A percentile compares a stretch with the other conserved stretches of the same genome.
These are phyloP conservation scores for Lepilemur septentrionalis DNA, from an alignment of 2,797 vertebrate species.

Conservation along the genomic window DNA sequence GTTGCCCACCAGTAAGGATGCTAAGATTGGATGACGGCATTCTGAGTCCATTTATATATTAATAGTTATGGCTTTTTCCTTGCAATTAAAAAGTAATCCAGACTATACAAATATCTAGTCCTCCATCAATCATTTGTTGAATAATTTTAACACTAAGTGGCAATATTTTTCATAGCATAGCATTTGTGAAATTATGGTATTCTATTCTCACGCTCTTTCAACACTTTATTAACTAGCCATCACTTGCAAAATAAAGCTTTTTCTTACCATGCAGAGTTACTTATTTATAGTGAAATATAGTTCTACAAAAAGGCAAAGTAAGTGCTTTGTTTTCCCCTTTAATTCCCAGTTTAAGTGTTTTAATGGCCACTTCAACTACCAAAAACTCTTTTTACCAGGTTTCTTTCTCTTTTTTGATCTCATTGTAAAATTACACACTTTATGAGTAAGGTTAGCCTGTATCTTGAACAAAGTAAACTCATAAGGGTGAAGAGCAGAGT, in stretches of 20 bases:
- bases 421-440: background rate
- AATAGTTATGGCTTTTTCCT: background rate
- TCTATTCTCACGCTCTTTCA: background rate
- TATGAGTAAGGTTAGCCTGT: background rate
- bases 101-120: background rate
- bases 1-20: background rate
- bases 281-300: background rate
- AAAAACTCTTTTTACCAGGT: background rate
- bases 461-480: background rate
- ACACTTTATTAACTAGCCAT: background rate
- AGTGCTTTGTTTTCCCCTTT: background rate
- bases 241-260: background rate
- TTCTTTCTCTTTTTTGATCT: background rate
- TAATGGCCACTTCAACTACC: background rate
- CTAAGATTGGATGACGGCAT: background rate
- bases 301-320: background rate
- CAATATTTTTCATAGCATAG: background rate
- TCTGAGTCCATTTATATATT: no score
- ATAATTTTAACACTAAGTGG: background rate
- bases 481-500: slow-evolving; percentile 93
- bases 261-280: background rate
- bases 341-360: background rate
- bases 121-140: background rate
- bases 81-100: background rate
- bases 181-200: background rate